Base-by-base conservation (phyloP, 2,113 vertebrate species). In the Corydoras sp. region DNA sequence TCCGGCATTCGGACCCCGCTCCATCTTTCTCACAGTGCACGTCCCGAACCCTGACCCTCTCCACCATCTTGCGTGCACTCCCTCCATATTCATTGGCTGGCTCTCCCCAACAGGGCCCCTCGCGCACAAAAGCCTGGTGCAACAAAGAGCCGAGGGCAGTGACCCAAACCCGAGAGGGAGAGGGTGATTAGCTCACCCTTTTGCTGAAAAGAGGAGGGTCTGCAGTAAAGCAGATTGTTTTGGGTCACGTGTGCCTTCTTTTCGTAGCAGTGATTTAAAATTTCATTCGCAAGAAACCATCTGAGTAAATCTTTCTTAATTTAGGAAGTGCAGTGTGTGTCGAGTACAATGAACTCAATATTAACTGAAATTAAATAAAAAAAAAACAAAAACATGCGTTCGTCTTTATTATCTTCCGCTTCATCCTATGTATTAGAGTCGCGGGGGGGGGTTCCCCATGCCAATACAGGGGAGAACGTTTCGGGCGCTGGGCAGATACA, bases 71-170 rank as follows among this genome's bases (percentile, higher is more conserved):
- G 50, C 61, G 62, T 81, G 65, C 48, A 56, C 67, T 54, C 12
- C 35, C 69, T 79, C 68, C 75, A 68, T 68, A 68, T 74, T 72
- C 70, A 77, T 71, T 80, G 67, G 65, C 62, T 62, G 62, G 63
- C 76, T 82, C 79, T 75, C n/a, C 35, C 35, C 35, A 43, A 43
- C 68, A 80, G 77, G 87, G 87, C 87, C 87, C 81, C 86, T 82
- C 74, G 13, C 83, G 72, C 35, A 80, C 79, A 75, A 73, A 74
- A 76, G 74, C 71, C 58, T 15, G 54, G 62, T 70, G 75, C 81
- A 82, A 87, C 85, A 88, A 85, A 87, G 78, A 78, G 74, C 74
- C 78, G 79, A 76, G 71, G 79, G 81, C 78, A 75, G 70, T 75
- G 76, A 77, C 83, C 80, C 83, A 73, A 69, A 72, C 62, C 63